Percentiles rank a stretch among this genome's conserved stretches.
Evolutionary conservation across 2,797 vertebrate genomes (phyloP).

Genomic region (Falco berigora): DNA sequence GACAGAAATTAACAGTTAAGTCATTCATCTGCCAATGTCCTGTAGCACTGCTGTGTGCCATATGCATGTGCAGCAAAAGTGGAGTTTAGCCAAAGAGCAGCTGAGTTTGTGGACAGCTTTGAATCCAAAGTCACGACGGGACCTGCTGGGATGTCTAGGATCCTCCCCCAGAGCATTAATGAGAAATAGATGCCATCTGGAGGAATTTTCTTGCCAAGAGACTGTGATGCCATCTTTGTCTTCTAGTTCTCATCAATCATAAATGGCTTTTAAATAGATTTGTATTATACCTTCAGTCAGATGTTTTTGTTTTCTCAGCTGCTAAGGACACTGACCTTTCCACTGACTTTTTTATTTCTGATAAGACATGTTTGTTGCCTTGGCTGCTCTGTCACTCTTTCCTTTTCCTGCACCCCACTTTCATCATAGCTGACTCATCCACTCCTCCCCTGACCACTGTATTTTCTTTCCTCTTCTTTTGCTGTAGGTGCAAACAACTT

Average conservation of each 20-base stretch:
- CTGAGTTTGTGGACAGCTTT: slow-evolving; percentile 16
- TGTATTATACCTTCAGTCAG: neutral
- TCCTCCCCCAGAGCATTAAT: slow-evolving; percentile 51
- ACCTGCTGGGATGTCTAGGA: slow-evolving; percentile 35
- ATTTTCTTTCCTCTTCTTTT: neutral
- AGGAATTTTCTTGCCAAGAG: slow-evolving; percentile 34
- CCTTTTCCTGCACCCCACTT: neutral
- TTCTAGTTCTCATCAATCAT: slow-evolving; percentile 16
- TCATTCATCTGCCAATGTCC: neutral
- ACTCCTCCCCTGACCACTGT: neutral
- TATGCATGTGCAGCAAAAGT: neutral
- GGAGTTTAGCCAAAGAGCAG: slow-evolving; percentile 30
- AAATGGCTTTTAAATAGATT: neutral
- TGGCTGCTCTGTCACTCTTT: neutral
- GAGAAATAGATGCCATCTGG: slow-evolving; percentile 63
- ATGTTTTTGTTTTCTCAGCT: neutral
- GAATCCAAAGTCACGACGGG: slow-evolving; percentile 2
- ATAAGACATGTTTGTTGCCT: neutral
- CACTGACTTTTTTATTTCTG: neutral
- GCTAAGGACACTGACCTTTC: neutral
- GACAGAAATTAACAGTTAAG: neutral
- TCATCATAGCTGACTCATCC: neutral
- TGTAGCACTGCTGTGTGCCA: neutral
- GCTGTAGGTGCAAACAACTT: neutral
- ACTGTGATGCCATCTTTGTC: neutral